These are phyloP conservation scores for Halcyon senegalensis DNA, from an alignment of 2,113 vertebrate species.

Conservation along the genomic window DNA sequence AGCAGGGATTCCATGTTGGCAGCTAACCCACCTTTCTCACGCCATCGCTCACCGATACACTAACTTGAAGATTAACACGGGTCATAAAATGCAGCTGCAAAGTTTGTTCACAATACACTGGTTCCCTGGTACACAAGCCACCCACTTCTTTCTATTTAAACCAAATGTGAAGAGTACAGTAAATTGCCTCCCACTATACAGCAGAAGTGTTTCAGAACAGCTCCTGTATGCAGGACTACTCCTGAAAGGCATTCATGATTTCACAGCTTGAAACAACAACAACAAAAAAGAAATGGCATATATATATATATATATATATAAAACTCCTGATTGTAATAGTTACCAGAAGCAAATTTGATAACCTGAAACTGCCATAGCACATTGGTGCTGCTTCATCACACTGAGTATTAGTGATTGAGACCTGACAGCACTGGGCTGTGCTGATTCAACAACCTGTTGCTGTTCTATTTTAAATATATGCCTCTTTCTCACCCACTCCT, in stretches of 20 bases:
- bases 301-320: not conserved
- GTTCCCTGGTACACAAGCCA: constrained; percentile 59
- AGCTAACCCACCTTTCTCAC: not conserved
- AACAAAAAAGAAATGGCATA: not conserved
- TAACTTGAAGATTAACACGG: not conserved
- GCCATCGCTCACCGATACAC: not conserved
- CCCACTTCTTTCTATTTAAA: constrained; percentile 69
- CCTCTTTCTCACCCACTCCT: not conserved
- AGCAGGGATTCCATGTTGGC: not conserved
- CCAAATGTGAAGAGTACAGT: constrained; percentile 57
- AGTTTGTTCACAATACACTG: constrained; percentile 54
- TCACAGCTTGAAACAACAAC: not conserved
- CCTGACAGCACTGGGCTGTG: not conserved
- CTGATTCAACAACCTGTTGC: not conserved
- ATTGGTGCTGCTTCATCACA: not conserved
- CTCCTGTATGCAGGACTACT: constrained; percentile 28
- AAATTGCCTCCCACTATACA: constrained; percentile 67
- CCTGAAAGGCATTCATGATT: not conserved
- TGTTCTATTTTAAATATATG: not conserved
- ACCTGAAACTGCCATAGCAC: not conserved
- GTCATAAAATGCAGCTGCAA: constrained; percentile 46
- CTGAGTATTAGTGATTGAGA: not conserved
- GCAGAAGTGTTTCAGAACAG: constrained; percentile 39
- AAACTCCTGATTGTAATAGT: not conserved
- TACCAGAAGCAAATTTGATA: not conserved